Conservation (phyloP, 2,113 vertebrate species). For the Speoplatyrhinus poulsoni region DNA sequence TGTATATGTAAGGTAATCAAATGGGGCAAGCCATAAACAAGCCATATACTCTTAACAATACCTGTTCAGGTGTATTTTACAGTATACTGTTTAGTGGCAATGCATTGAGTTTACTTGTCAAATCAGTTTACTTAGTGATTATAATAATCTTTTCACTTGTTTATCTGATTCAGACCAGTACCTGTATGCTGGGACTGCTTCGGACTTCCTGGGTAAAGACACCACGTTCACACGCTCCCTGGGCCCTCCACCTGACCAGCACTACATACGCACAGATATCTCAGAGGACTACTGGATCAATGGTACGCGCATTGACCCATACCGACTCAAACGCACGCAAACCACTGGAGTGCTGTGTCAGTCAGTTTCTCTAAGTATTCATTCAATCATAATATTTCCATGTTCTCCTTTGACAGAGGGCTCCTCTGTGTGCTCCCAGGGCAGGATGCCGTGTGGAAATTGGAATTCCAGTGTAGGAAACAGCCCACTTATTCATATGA, state of each 20-base stretch:
- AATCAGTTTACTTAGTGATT: background rate
- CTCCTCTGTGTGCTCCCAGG: slow-evolving; percentile 49
- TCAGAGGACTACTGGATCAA: slow-evolving; percentile 98
- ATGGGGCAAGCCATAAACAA: background rate
- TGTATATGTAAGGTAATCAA: background rate
- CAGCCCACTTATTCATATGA: slow-evolving; percentile 68
- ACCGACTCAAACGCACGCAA: slow-evolving; percentile 48
- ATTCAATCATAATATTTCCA: slow-evolving; percentile 22
- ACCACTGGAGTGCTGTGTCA: slow-evolving; percentile 40
- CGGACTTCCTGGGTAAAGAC: slow-evolving; percentile 97
- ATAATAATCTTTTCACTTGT: background rate
- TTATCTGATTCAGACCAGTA: slow-evolving; percentile 83
- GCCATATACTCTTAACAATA: background rate
- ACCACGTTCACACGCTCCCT: slow-evolving; percentile 92
- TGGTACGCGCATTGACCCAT: slow-evolving; percentile 73
- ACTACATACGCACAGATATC: slow-evolving; percentile 95
- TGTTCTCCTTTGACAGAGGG: slow-evolving; percentile 51
- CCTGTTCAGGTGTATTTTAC: background rate
- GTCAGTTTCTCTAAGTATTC: slow-evolving; percentile 38
- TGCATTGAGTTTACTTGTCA: background rate
- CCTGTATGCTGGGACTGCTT: slow-evolving; percentile 93
- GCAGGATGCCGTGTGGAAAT: slow-evolving; percentile 45
- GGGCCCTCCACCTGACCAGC: slow-evolving; percentile 87
- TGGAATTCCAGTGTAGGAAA: slow-evolving; percentile 67
- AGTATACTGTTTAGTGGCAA: too few species aligned